Base-by-base conservation (phyloP, 2,113 vertebrate genomes). In the Cheirogaleus medius region DNA sequence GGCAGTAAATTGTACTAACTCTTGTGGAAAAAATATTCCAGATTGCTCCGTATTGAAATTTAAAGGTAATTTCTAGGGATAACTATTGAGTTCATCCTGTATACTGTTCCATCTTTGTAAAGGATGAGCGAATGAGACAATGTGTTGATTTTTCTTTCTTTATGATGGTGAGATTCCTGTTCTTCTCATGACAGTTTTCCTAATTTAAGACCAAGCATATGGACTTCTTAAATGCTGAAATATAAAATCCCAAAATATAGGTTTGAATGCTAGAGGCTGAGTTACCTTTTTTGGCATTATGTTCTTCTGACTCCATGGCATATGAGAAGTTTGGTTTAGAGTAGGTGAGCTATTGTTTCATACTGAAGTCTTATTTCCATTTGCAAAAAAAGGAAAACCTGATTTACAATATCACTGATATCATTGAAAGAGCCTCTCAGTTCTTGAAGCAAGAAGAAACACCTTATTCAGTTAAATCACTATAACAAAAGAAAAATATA, bases 331-430 rank as follows among this genome's bases (percentile, higher is more conserved):
- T 66, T 60, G 34, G 4, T 34, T 73, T 63, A 39, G 74, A 39
- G 74, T 87, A 42, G 8, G 27, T 64, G 17, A 94, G 34, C 21
- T 91, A 1, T 37, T 78, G 39, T 76, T 93, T 81, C 71, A 52
- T 60, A 14, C 13, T 44, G 27, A 95, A 97, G 66, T 78, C 54
- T 56, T 64, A 81, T 63, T 88, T 95, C 58, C 60, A 86, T 82
- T 89, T 95, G 12, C 39, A 49, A 49, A 52, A 29, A 69, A 95
- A 84, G 37, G 37, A 76, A 91, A 82, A 68, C 9, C 42, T 6
- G 39, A 78, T n/a, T 93, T 91, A 11, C 7, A 37, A 42, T 42
- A 39, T 58, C 60, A 17, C 12, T 9, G 42, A 47, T 42, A 39
- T 58, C 60, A 11, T 9, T 66, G 21, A 78, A 92, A 93, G 25